phyloP scores from a whole-genome alignment of 2,888 invertebrate genomes.

The Cataglyphis cursor region DNA sequence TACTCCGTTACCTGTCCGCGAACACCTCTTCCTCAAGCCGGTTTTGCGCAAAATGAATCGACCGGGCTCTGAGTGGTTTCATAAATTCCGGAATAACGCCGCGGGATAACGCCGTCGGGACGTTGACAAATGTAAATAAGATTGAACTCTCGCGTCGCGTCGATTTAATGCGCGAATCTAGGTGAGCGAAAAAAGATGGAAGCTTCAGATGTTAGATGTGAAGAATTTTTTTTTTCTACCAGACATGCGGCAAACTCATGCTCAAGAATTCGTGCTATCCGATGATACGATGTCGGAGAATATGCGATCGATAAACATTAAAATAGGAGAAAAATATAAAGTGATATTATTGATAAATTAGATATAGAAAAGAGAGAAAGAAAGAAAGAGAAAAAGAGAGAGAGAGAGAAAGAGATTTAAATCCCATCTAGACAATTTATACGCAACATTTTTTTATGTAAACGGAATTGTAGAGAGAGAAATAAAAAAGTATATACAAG shows the following conservation, averaged over 20 bases:
- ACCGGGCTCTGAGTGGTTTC: constrained; percentile 45
- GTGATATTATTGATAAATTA: constrained; percentile 1
- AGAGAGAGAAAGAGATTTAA: background rate
- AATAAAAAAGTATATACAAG: background rate
- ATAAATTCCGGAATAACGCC: constrained; percentile 34
- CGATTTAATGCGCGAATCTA: constrained; percentile 49
- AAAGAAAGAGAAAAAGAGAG: background rate
- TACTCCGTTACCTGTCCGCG: constrained; percentile 67
- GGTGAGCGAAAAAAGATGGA: background rate
- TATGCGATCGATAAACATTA: background rate
- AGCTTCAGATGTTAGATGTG: constrained; percentile 28
- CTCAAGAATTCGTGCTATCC: no score
- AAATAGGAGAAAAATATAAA: background rate
- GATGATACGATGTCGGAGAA: background rate
- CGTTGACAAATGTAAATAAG: constrained; percentile 57
- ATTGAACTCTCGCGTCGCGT: constrained; percentile 42
- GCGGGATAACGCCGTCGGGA: constrained; percentile 43
- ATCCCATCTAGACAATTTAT: background rate
- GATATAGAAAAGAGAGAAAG: background rate
- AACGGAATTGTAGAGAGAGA: background rate
- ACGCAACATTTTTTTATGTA: background rate
- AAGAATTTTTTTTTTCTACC: background rate
- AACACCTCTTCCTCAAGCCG: constrained; percentile 62
- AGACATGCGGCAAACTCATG: background rate
- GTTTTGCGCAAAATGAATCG: constrained; percentile 66